Conservation (phyloP, 2,888 invertebrate genomes). For the Thyatira batis region DNA sequence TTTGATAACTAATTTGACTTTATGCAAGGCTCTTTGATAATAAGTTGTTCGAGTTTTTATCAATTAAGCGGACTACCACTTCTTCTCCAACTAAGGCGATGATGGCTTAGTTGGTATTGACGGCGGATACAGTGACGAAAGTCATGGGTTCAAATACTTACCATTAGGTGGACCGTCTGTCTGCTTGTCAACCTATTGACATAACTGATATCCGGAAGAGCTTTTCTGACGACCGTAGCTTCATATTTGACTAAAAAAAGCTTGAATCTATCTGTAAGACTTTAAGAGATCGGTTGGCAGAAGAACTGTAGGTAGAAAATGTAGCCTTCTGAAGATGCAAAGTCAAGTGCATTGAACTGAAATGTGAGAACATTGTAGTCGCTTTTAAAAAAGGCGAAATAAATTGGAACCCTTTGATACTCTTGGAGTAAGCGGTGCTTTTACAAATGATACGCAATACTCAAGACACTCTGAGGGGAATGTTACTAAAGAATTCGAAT, state of each 20-base stretch:
- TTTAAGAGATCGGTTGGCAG: not conserved
- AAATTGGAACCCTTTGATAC: not conserved
- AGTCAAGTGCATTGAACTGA: slow-evolving; percentile 1
- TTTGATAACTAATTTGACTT: slow-evolving; percentile 6
- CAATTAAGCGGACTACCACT: not conserved
- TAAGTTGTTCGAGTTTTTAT: not conserved
- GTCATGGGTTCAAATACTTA: too few species aligned
- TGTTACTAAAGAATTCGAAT: slow-evolving; percentile 57
- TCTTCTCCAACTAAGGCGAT: too few species aligned
- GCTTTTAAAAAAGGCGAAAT: not conserved
- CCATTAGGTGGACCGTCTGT: too few species aligned
- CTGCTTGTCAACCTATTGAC: too few species aligned
- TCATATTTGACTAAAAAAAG: too few species aligned
- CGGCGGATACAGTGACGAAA: too few species aligned
- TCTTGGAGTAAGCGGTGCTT: not conserved
- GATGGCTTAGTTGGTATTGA: too few species aligned
- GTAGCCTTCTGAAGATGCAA: not conserved
- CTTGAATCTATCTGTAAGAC: too few species aligned
- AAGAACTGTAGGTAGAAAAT: not conserved
- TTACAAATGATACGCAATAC: slow-evolving; percentile 4
- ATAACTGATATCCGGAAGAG: too few species aligned
- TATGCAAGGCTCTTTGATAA: not conserved
- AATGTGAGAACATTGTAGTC: not conserved
- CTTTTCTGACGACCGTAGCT: too few species aligned
- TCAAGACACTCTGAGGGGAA: slow-evolving; percentile 29